Evolutionary conservation across 2,113 vertebrate genomes (phyloP).

Genomic region (Paratilapia polleni): DNA sequence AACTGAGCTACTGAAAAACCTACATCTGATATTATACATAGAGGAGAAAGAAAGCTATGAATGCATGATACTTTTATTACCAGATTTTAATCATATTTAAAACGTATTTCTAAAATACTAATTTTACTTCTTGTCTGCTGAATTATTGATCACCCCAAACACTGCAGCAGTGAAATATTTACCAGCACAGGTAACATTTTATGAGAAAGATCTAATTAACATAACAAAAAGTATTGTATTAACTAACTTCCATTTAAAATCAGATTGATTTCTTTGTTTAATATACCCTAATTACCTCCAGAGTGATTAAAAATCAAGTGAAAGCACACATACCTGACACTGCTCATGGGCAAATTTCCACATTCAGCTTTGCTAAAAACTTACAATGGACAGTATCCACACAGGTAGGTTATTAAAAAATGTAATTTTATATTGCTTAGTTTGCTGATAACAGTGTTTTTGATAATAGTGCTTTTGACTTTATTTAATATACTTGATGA

Average conservation of each 20-base stretch:
- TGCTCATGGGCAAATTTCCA: background rate
- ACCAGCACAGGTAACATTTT: background rate
- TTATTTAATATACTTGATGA: background rate
- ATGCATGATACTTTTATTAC: slow-evolving; percentile 22
- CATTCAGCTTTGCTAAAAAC: background rate
- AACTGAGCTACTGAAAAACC: background rate
- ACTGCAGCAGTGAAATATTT: slow-evolving; percentile 40
- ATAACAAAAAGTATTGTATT: background rate
- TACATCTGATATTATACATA: background rate
- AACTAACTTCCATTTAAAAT: background rate
- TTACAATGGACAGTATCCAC: background rate
- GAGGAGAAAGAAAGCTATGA: background rate
- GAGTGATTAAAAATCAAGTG: background rate
- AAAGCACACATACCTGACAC: background rate
- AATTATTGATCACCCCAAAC: slow-evolving; percentile 18
- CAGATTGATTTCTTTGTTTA: background rate
- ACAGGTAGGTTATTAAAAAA: background rate
- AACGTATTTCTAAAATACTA: slow-evolving; percentile 46
- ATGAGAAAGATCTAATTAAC: background rate
- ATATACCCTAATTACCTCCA: background rate
- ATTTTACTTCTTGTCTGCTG: slow-evolving; percentile 19
- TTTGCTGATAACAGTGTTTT: background rate
- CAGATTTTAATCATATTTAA: slow-evolving; percentile 29
- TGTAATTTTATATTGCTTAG: background rate
- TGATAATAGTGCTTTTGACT: background rate